Base-by-base conservation (phyloP, 2,797 vertebrate genomes). In the Allochrocebus solatus region DNA sequence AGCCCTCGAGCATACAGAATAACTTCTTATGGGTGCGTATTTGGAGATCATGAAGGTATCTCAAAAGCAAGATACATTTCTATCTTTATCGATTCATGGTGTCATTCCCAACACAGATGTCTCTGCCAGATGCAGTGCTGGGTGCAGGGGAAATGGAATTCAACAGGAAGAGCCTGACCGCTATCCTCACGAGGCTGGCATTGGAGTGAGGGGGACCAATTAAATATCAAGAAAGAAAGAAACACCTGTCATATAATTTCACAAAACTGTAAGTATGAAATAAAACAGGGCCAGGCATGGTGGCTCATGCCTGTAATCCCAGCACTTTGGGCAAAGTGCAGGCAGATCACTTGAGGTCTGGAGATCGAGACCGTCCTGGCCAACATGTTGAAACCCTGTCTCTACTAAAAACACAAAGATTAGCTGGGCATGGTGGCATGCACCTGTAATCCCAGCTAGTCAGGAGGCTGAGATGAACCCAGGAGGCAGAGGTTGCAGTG, bases 391-490 rank as follows among this genome's bases (percentile, higher is more conserved):
- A 64, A 64, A 64, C 30, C 14, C 16, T 1, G 4, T 64, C 61
- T n/a, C 7, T 64, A n/a, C 8, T 64, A 64, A 64, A 64, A 64
- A 17, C 16, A 64, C 30, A 64, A 64, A 64, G 33, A 64, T n/a
- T 17, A 64, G 61, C 61, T 8, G 1, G 30, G 16, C 0, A 0
- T 64, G 30, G 30, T 64, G 61, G 61, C 7, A 8, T 1, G 16
- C 7, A 8, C 30, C 61, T 8, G 7, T n/a, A 64, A 64, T n/a
- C 61, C 30, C 61, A 64, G 30, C 30, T 64, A 64, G 61, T 64
- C 61, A 64, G 30, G 61, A 17, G 30, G 7, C 61, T 64, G 30
- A 64, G 30, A 16, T 4, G 61, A 64, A n/a, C 16, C 16, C 1
- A 8, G 61, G 30, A 64, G 61, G 61, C 16, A 7, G 61, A 64